These are phyloP conservation scores for Bolborhynchus lineola DNA, from an alignment of 2,113 vertebrate species.

Conservation along the genomic window DNA sequence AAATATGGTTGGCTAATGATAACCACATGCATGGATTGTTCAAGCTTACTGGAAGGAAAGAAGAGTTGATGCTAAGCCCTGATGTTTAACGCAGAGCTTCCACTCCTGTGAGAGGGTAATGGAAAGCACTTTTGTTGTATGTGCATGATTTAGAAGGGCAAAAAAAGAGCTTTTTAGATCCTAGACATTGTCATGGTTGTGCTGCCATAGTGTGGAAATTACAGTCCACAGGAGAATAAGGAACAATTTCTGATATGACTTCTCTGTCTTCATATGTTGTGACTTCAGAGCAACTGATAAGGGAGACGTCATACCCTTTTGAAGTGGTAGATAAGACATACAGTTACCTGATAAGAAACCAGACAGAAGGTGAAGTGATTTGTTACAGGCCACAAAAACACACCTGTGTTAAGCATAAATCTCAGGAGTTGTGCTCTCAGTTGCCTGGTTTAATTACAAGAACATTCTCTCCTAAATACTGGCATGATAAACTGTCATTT, in stretches of 20 bases:
- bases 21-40: slow-evolving; percentile 12
- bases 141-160: background rate
- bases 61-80: background rate
- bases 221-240: background rate
- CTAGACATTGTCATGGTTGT: background rate
- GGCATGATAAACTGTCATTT: background rate
- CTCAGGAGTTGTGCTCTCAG: background rate
- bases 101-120: background rate
- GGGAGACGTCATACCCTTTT: background rate
- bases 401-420: slow-evolving; percentile 16
- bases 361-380: slow-evolving; percentile 24
- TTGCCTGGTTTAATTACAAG: background rate
- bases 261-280: background rate
- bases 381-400: background rate
- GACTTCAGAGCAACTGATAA: slow-evolving; percentile 26
- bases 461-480: background rate
- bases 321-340: slow-evolving; percentile 27
- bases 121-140: background rate
- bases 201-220: background rate
- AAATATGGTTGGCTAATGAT: background rate
- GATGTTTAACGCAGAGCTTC: background rate
- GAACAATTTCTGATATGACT: background rate
- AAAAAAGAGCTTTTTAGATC: background rate
- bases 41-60: background rate
- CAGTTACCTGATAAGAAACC: slow-evolving; percentile 13